Evolutionary conservation across 2,888 invertebrate genomes (phyloP).

Genomic region (Muschampia plurimacula): DNA sequence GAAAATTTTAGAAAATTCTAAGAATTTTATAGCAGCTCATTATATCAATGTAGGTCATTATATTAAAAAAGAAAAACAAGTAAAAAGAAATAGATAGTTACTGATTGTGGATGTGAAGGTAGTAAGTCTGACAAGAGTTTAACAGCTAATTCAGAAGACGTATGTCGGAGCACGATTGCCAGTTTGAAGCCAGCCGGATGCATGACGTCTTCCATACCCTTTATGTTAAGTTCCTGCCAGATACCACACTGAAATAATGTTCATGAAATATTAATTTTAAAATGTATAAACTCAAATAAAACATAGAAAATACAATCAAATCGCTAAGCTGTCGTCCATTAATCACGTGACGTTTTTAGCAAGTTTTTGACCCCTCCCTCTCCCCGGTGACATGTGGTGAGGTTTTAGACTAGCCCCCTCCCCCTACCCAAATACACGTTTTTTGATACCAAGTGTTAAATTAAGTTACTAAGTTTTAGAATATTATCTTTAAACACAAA

Average conservation of each 20-base stretch:
- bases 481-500: too few species aligned
- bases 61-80: background rate
- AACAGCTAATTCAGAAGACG: constrained; percentile 67
- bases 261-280: background rate
- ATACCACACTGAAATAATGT: constrained; percentile 66
- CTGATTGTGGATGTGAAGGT: constrained; percentile 68
- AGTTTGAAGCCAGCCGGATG: constrained; percentile 77
- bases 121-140: constrained; percentile 67
- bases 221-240: constrained; percentile 68
- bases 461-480: too few species aligned
- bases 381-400: too few species aligned
- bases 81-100: constrained; percentile 50
- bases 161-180: constrained; percentile 74
- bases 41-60: too few species aligned
- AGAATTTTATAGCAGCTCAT: background rate
- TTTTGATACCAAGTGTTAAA: too few species aligned
- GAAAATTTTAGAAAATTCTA: background rate
- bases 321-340: too few species aligned
- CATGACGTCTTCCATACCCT: constrained; percentile 69
- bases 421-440: too few species aligned
- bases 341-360: too few species aligned
- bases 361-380: too few species aligned
- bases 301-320: too few species aligned
- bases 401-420: too few species aligned
- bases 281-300: background rate